These are phyloP conservation scores for Drusus annulatus DNA, from an alignment of 1,140 invertebrate genomes.

Conservation along the genomic window DNA sequence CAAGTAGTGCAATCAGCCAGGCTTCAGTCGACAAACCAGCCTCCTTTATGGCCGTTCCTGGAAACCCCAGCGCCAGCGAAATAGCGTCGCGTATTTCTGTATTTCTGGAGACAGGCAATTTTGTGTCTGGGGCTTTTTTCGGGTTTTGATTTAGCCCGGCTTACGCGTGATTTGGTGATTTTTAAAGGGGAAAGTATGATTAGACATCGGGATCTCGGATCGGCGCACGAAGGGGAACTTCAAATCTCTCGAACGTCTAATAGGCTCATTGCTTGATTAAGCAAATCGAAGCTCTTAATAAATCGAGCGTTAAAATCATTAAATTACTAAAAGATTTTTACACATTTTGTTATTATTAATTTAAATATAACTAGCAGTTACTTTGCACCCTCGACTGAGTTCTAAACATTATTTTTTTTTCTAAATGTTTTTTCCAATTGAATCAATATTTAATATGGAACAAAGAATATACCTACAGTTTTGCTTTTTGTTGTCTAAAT, in stretches of 20 bases:
- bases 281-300: too few relatives aligned
- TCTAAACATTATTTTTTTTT: too few relatives aligned
- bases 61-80: not conserved
- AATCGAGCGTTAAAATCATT: not conserved
- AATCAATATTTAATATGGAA: too few relatives aligned
- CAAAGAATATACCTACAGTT: too few relatives aligned
- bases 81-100: slow-evolving; percentile 26
- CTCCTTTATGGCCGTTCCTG: not conserved
- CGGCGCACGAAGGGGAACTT: not conserved
- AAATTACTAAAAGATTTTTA: not conserved
- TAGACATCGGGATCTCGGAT: slow-evolving; percentile 13
- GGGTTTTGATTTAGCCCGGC: slow-evolving; percentile 28
- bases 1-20: too few relatives aligned
- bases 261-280: slow-evolving; percentile 3
- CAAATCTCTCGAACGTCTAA: slow-evolving; percentile 2
- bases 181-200: slow-evolving; percentile 31
- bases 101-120: slow-evolving; percentile 43
- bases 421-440: too few relatives aligned
- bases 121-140: slow-evolving; percentile 17
- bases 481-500: too few relatives aligned
- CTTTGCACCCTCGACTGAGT: too few relatives aligned
- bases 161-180: slow-evolving; percentile 42
- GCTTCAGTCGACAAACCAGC: not conserved
- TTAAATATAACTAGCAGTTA: too few relatives aligned
- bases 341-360: too few relatives aligned